A percentile compares a stretch with the other conserved stretches of the same genome.
phyloP scores from a whole-genome alignment of 1,140 invertebrate genomes.

The Ceratina japonica region DNA sequence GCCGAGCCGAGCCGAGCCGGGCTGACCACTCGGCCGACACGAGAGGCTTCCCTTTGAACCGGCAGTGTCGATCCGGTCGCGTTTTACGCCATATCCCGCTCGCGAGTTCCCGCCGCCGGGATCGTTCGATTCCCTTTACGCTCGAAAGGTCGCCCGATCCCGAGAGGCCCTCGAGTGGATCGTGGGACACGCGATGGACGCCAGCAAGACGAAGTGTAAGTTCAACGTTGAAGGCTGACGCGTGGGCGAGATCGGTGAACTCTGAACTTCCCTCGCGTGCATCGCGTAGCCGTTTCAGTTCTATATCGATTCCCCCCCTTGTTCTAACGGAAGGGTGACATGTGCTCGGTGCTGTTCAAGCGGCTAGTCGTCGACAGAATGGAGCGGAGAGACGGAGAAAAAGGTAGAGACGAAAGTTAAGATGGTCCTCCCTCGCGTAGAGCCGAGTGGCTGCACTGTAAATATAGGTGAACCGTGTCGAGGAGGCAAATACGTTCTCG shows the following conservation, averaged over 20 bases:
- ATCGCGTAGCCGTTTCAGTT: not conserved
- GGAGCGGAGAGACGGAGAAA: conserved; percentile 2
- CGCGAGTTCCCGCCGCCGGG: conserved; percentile 1
- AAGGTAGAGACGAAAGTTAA: conserved; percentile 1
- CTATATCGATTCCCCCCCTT: not conserved
- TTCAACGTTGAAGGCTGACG: conserved; percentile 9
- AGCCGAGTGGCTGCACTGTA: not conserved
- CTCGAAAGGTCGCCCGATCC: too few relatives aligned
- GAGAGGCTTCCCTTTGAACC: conserved; percentile 52
- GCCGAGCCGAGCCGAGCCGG: not conserved
- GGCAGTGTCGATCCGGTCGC: conserved; percentile 57
- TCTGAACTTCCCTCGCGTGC: not conserved
- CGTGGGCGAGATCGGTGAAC: not conserved
- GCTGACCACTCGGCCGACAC: conserved; percentile 20
- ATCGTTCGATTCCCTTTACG: not conserved
- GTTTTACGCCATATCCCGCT: conserved; percentile 44
- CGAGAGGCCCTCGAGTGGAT: too few relatives aligned
- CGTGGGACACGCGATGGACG: conserved; percentile 31
- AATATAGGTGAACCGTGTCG: not conserved
- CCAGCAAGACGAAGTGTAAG: conserved; percentile 46
- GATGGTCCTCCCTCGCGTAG: not conserved
- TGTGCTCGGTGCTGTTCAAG: not conserved
- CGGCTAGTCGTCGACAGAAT: not conserved
- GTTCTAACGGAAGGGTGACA: not conserved
- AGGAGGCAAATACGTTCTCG: conserved; percentile 7